Base-by-base conservation (phyloP, 2,113 vertebrate species). In the Benitochromis conjunctus region DNA sequence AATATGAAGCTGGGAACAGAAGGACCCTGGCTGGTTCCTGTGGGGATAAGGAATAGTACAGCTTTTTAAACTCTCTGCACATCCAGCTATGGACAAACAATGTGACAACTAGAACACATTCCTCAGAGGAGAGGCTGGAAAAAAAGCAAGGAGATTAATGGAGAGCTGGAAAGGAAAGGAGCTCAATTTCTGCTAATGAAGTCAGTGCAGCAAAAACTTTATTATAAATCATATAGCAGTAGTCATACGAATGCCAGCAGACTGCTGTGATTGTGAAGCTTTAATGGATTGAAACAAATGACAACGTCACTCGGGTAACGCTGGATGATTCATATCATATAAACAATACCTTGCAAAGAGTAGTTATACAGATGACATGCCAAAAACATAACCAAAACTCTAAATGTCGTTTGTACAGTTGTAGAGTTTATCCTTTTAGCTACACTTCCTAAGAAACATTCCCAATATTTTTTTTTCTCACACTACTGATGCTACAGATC, bases 131-230 rank as follows among this genome's bases (percentile, higher is more conserved):
- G 34, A 46, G 79, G 21, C 9, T 12, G 48, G 7, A 24, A 41
- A 38, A 38, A 13, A 14, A 51, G 14, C 54, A 19, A 62, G 5
- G 41, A 54, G 38, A 51, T 79, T 26, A 56, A 78, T 0, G 14
- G 60, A 69, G 29, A 56, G n/a, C 51, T 81, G 14, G n/a, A 54
- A 12, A 26, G 41, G 16, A 29, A 74, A 31, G n/a, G 38, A 84
- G 69, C 57, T 86, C 66, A 79, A 69, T 77, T 81, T 88, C 51
- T 57, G 76, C 71, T 89, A 92, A 93, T 90, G 81, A 91, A 88
- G 26, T 85, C 24, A 80, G 66, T 86, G 85, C 83, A 71, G 64
- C 41, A 69, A 74, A 55, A 58, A 19, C 78, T n/a, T 34, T 26
- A 80, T 69, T 21, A 82, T 88, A 84, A 91, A 89, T 81, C 31